Percentiles rank a stretch among this genome's conserved stretches.
These are phyloP conservation scores for Amblyopsis rosae DNA, from an alignment of 2,113 vertebrate genomes.

Conservation along the genomic window DNA sequence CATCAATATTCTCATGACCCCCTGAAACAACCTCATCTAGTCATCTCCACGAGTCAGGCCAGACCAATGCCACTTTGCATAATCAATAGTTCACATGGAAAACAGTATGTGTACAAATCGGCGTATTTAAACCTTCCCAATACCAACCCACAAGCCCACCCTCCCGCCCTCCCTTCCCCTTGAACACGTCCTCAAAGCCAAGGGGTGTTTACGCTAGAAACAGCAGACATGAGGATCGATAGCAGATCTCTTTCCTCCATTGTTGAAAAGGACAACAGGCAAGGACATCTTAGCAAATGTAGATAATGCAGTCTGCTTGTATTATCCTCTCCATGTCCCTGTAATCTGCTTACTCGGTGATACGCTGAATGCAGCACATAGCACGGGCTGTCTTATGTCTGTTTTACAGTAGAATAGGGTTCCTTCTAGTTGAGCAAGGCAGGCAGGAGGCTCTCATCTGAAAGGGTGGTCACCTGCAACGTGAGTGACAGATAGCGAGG, in stretches of 20 bases:
- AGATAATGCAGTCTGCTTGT: slow-evolving; percentile 53
- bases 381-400: slow-evolving; percentile 18
- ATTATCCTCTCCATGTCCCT: slow-evolving; percentile 67
- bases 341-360: slow-evolving; percentile 55
- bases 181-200: slow-evolving; percentile 31
- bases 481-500: slow-evolving; percentile 60
- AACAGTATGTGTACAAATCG: slow-evolving; percentile 19
- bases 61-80: slow-evolving; percentile 55
- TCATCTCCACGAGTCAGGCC: slow-evolving; percentile 15
- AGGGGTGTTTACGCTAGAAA: slow-evolving; percentile 39
- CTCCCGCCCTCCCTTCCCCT: slow-evolving; percentile 11
- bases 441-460: slow-evolving; percentile 39
- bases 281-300: slow-evolving; percentile 62
- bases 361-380: slow-evolving; percentile 18
- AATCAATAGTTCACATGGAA: slow-evolving; percentile 53
- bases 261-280: slow-evolving; percentile 64
- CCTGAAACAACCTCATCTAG: slow-evolving; percentile 31
- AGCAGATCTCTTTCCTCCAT: slow-evolving; percentile 28
- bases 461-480: slow-evolving; percentile 59
- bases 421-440: slow-evolving; percentile 35
- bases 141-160: slow-evolving; percentile 16
- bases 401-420: neutral
- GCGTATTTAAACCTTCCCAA: neutral
- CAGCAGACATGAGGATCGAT: slow-evolving; percentile 61
- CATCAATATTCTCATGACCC: slow-evolving; percentile 74